phyloP scores from a whole-genome alignment of 2,113 vertebrate species.

The Pelmatolapia mariae region DNA sequence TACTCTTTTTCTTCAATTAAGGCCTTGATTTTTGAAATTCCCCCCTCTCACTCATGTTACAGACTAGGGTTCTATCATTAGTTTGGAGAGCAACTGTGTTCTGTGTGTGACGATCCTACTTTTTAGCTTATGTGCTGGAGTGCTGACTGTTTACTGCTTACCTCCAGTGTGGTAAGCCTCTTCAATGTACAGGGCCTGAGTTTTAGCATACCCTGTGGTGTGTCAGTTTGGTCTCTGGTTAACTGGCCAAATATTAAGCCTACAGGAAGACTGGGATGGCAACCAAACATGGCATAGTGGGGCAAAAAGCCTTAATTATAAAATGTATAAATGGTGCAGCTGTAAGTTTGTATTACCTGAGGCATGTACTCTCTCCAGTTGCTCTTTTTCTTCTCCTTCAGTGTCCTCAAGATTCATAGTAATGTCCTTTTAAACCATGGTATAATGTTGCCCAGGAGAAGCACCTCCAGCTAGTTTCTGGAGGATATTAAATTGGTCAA shows the following conservation, averaged over 20 bases:
- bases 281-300: neutral
- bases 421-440: neutral
- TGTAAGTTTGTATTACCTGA: neutral
- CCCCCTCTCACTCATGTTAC: neutral
- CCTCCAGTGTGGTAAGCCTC: neutral
- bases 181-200: neutral
- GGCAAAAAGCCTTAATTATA: neutral
- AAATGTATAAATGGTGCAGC: neutral
- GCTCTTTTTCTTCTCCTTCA: neutral
- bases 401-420: neutral
- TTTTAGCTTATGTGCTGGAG: neutral
- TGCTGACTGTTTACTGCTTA: neutral
- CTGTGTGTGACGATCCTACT: neutral
- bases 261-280: neutral
- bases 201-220: neutral
- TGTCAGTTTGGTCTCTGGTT: neutral
- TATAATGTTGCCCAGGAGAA: neutral
- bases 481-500: neutral
- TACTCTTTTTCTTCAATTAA: neutral
- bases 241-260: neutral
- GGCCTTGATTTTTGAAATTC: neutral
- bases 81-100: neutral
- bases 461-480: neutral
- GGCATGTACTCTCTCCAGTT: neutral
- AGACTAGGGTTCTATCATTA: neutral